These are phyloP conservation scores for Oryzias celebensis DNA, from an alignment of 2,113 vertebrate genomes.

Conservation along the genomic window DNA sequence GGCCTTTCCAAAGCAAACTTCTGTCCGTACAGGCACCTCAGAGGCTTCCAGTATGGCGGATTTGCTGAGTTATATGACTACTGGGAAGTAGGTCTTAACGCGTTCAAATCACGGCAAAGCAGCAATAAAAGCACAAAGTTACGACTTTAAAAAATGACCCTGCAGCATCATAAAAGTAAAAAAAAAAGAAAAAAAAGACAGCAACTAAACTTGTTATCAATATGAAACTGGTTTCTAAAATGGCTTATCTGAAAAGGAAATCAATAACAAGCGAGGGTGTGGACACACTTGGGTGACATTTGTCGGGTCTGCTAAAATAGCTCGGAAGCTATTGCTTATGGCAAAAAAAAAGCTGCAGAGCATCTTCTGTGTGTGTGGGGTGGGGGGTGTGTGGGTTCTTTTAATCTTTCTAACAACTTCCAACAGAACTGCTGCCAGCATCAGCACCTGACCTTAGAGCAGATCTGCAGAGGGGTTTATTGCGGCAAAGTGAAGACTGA, in stretches of 20 bases:
- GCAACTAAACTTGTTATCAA: not conserved
- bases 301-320: not conserved
- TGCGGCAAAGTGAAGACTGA: too few relatives aligned
- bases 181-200: not conserved
- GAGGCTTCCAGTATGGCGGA: not conserved
- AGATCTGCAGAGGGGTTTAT: not conserved
- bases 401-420: not conserved
- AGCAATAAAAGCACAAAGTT: not conserved
- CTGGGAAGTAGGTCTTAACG: conserved; percentile 43
- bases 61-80: conserved; percentile 1
- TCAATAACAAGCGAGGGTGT: conserved; percentile 14
- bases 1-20: conserved; percentile 27
- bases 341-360: too few relatives aligned
- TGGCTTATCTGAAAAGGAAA: not conserved
- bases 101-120: not conserved
- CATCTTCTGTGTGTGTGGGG: too few relatives aligned
- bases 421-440: not conserved
- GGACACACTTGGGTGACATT: conserved; percentile 1
- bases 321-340: not conserved
- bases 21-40: not conserved
- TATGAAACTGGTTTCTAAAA: conserved; percentile 4
- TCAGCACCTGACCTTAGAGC: not conserved
- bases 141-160: not conserved
- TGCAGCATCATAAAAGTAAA: not conserved
- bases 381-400: too few relatives aligned